These are phyloP conservation scores for Atethmia centrago DNA, from an alignment of 2,888 invertebrate genomes.

Conservation along the genomic window DNA sequence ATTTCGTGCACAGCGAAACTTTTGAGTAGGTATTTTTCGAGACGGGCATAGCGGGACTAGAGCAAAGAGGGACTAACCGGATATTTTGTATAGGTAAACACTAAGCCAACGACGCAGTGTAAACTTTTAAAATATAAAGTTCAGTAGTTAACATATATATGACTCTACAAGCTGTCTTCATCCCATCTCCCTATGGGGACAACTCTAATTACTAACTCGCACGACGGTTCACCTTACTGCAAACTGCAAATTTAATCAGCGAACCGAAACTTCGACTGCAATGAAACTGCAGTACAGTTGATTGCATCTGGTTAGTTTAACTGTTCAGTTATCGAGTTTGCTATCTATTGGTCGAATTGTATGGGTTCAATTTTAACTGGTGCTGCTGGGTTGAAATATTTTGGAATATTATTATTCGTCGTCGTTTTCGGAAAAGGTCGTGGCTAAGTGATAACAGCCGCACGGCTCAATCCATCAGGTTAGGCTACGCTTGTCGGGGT, in stretches of 20 bases:
- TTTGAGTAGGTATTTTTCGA: too few relatives aligned
- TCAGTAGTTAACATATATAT: conserved; percentile 32
- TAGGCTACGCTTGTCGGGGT: too few relatives aligned
- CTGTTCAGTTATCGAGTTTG: conserved; percentile 77
- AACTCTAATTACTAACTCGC: conserved; percentile 70
- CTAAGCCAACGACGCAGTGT: too few relatives aligned
- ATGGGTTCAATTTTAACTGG: conserved; percentile 56
- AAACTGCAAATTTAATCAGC: conserved; percentile 85
- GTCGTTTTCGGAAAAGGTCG: too few relatives aligned
- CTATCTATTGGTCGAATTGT: conserved; percentile 67
- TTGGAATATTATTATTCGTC: conserved; percentile 1
- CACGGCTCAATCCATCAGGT: too few relatives aligned
- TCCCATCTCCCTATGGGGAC: conserved; percentile 45
- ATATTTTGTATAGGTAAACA: too few relatives aligned
- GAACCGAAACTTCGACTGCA: conserved; percentile 74
- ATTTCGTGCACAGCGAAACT: too few relatives aligned
- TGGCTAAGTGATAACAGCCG: too few relatives aligned
- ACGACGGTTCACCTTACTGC: conserved; percentile 62
- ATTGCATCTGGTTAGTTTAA: conserved; percentile 84
- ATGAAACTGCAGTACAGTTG: conserved; percentile 75
- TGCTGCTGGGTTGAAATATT: conserved; percentile 37
- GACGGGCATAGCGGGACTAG: too few relatives aligned
- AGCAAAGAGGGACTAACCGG: too few relatives aligned
- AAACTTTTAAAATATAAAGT: conserved; percentile 9
- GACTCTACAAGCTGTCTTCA: conserved; percentile 43